Percentiles rank a stretch among this genome's conserved stretches.
These are phyloP conservation scores for Cydia pomonella DNA, from an alignment of 1,140 invertebrate genomes.

Conservation along the genomic window DNA sequence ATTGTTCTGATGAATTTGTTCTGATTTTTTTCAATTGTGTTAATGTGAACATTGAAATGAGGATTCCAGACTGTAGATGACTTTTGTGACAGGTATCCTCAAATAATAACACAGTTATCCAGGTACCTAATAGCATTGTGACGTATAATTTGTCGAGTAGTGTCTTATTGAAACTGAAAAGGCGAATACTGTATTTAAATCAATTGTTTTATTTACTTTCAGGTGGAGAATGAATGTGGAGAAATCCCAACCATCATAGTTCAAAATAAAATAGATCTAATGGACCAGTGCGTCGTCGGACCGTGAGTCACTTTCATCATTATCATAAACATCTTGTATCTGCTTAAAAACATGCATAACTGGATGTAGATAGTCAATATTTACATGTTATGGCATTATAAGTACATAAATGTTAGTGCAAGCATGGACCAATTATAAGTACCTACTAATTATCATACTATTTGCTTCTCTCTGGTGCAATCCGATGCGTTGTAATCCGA, in stretches of 20 bases:
- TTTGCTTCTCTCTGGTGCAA: no score
- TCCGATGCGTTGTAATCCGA: no score
- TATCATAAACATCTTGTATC: background rate
- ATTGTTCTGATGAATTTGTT: no score
- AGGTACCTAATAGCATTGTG: constrained; percentile 1
- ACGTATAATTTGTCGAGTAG: background rate
- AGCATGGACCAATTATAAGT: no score
- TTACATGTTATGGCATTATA: background rate
- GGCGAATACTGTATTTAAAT: constrained; percentile 22
- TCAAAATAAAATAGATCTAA: constrained; percentile 98
- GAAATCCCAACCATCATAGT: constrained; percentile 97
- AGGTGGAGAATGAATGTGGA: constrained; percentile 98
- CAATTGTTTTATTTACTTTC: constrained; percentile 58
- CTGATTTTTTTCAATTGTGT: no score
- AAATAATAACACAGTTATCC: background rate
- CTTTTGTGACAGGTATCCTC: constrained; percentile 15
- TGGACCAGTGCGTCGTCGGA: constrained; percentile 94
- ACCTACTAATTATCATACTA: no score
- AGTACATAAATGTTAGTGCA: background rate
- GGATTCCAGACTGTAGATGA: no score
- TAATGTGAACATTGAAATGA: no score
- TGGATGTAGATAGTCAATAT: no score
- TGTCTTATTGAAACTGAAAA: background rate
- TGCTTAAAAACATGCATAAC: constrained; percentile 6
- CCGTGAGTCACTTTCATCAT: constrained; percentile 84